Evolutionary conservation across 2,888 invertebrate genomes (phyloP).

Genomic region (Eupithecia vulgata): DNA sequence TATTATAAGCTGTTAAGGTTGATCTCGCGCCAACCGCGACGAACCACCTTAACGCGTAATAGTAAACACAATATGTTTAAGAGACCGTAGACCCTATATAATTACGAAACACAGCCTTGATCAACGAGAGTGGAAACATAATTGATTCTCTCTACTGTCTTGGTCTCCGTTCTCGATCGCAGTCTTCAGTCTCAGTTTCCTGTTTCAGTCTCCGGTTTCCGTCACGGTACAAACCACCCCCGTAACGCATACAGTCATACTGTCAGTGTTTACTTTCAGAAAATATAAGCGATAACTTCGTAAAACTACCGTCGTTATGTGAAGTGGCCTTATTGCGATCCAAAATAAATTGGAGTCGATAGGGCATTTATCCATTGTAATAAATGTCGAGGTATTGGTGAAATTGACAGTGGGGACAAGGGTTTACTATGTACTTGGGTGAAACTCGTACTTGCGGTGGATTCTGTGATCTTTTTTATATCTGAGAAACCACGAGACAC

Average conservation of each 20-base stretch:
- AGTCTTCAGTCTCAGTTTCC: too few species aligned
- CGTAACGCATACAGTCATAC: not conserved
- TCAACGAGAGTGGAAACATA: too few species aligned
- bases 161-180: not conserved
- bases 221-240: not conserved
- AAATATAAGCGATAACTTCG: not conserved
- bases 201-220: not conserved
- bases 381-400: constrained; percentile 24
- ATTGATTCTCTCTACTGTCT: not conserved
- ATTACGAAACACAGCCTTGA: too few species aligned
- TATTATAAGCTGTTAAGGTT: too few species aligned
- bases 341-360: constrained; percentile 30
- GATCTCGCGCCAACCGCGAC: too few species aligned
- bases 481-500: too few species aligned
- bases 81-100: too few species aligned
- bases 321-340: constrained; percentile 25
- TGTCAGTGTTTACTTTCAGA: not conserved
- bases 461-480: not conserved
- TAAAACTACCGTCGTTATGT: constrained; percentile 17
- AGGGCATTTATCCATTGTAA: constrained; percentile 18
- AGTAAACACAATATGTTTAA: too few species aligned
- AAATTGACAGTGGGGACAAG: constrained; percentile 30
- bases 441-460: not conserved
- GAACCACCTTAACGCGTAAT: too few species aligned
- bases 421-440: not conserved